Evolutionary conservation across 2,113 vertebrate genomes (phyloP).

Genomic region (Hoplias malabaricus): DNA sequence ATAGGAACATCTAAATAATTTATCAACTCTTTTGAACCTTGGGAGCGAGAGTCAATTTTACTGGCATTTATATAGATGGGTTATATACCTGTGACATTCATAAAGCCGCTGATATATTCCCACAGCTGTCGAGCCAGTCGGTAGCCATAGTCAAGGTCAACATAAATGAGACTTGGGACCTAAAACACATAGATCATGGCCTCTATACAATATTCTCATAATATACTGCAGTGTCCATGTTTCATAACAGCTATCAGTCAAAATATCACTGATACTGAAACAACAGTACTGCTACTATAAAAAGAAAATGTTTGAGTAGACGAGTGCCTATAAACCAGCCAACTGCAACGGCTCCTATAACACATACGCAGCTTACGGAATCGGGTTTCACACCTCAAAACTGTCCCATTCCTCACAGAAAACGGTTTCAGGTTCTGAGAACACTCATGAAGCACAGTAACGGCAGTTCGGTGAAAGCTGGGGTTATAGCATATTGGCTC

Average conservation of each 20-base stretch:
- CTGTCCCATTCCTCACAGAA: no score
- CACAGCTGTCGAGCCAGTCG: not conserved
- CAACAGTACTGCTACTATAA: constrained; percentile 37
- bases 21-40: constrained; percentile 42
- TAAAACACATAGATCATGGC: not conserved
- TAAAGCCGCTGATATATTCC: constrained; percentile 35
- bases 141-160: constrained; percentile 13
- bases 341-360: not conserved
- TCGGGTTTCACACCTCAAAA: no score
- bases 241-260: constrained; percentile 21
- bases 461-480: no score
- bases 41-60: constrained; percentile 33
- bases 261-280: not conserved
- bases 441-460: no score
- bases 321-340: no score
- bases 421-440: no score
- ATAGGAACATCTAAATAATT: constrained; percentile 45
- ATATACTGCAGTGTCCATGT: not conserved
- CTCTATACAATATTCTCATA: constrained; percentile 7
- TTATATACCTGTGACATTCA: constrained; percentile 36
- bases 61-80: constrained; percentile 46
- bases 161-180: constrained; percentile 29
- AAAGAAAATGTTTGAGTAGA: not conserved
- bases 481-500: no score
- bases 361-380: no score